These are phyloP conservation scores for Drosophila kikkawai DNA, from an alignment of 1,140 invertebrate genomes.

Conservation along the genomic window DNA sequence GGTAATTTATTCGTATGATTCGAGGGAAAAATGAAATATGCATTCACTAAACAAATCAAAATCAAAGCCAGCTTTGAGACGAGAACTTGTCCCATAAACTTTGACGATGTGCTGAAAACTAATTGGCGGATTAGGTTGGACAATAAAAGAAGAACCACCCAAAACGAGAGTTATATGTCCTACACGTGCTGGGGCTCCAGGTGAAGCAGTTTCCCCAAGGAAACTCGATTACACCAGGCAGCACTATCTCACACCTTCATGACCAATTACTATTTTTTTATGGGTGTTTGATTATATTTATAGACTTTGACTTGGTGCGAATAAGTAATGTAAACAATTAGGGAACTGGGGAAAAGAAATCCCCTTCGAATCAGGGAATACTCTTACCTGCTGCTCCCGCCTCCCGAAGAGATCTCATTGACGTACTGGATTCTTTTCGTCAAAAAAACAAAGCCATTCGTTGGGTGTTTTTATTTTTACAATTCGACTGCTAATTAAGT, in stretches of 20 bases:
- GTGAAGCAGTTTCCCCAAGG: neutral
- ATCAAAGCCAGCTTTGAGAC: constrained; percentile 34
- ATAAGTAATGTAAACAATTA: constrained; percentile 42
- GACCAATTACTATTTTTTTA: constrained; percentile 49
- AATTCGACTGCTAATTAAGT: constrained; percentile 68
- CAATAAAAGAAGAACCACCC: constrained; percentile 18
- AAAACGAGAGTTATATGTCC: constrained; percentile 19
- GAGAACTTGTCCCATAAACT: constrained; percentile 53
- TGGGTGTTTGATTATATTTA: constrained; percentile 30
- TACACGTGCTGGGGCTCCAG: constrained; percentile 24
- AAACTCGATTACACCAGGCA: neutral
- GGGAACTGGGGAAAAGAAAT: too few species aligned
- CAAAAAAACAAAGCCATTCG: constrained; percentile 32
- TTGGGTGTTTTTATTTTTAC: constrained; percentile 54
- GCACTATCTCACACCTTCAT: constrained; percentile 48
- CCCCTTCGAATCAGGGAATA: constrained; percentile 1
- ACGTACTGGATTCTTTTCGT: constrained; percentile 15
- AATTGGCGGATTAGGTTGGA: constrained; percentile 41
- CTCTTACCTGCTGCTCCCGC: neutral
- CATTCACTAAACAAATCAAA: constrained; percentile 59
- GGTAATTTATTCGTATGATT: constrained; percentile 31
- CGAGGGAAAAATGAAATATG: constrained; percentile 45
- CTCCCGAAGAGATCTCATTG: neutral
- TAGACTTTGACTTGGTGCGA: constrained; percentile 30
- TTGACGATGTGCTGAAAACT: constrained; percentile 71